Evolutionary conservation across 2,888 invertebrate species (phyloP), one percentile per base, ranked within the genome.

Genomic region (Mechanitis messenoides): DNA sequence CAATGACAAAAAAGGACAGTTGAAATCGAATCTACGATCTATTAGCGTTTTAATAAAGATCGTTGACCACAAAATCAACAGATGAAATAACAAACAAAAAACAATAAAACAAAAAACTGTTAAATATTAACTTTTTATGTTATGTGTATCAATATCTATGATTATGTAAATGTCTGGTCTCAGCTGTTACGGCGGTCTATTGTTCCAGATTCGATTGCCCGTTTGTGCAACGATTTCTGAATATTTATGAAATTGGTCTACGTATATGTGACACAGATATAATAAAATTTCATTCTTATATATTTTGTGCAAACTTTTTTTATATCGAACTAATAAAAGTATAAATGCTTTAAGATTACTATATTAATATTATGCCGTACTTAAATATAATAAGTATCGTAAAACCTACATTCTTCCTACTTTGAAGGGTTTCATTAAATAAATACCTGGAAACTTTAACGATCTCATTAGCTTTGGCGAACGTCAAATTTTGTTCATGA

Each of bases 141-240:
- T 6, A 9, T 5, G 42, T 42, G 7, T 42, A 42, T 9, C 6
- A 9, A 42, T 6, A 42, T 42, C 42, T 42, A 42, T 55, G 61
- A 67, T 69, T 73, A 74, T 75, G 74, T 68, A 74, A 75, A 75
- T 74, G 53, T 50, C 62, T 56, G 55, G 63, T 28, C 69, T 61
- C 75, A 74, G 71, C 73, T 75, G 76, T 66, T 69, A 71, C 69
- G 63, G 59, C 64, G 42, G 42, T 42, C 9, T 69, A 70, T 74
- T 62, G 72, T 62, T 64, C 64, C 57, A 20, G 60, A 70, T 72
- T 71, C 72, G 67, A 66, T 70, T 68, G 62, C 55, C 63, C 47
- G 45, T 50, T 53, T 50, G 61, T 60, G 50, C 64, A 56, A 59
- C 56, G 56, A 64, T 47, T 58, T 59, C 61, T 70, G 63, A 67